Base-by-base conservation (phyloP, 2,113 vertebrate genomes). In the Arvicanthis niloticus region DNA sequence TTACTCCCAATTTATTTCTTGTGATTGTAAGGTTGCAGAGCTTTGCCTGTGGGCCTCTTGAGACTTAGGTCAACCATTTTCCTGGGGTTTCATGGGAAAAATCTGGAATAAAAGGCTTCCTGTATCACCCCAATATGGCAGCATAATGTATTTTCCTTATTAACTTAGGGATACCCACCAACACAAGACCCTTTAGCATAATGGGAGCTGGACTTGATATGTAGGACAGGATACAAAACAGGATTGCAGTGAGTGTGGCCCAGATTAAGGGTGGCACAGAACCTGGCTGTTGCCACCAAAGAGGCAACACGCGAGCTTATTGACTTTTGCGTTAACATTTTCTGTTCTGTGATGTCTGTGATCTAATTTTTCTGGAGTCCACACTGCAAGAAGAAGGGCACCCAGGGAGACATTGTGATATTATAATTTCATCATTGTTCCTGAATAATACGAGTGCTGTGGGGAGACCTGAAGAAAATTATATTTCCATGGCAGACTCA, bases 391-490 rank as follows among this genome's bases (percentile, higher is more conserved):
- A 42, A 31, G 76, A 70, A 85, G 82, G 53, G n/a, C 51, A 37
- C 2, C 7, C 80, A 82, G 45, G 56, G 62, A 12, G 34, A 87
- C 34, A 88, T 17, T 22, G 22, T 40, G 81, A 91, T 60, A 29
- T 80, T 82, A 62, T 90, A 65, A 92, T 11, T 88, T 34, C 13
- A 24, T 37, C n/a, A 94, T 76, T 68, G 56, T 51, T 93, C 94
- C 8, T 42, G 67, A 24, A 34, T 51, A 24, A 45, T 15, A 13
- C 45, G 73, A 76, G 13, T 76, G 42, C 11, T 29, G 48, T 8
- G 34, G 45, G 45, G 29, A 45, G 53, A 68, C 82, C 60, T 93
- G 86, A 82, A 95, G 42, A 97, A 94, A 91, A 91, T 76, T 81
- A 15, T 76, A 31, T 91, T 75, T 89, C 16, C 21, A 5, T 24